A percentile compares a stretch with the other conserved stretches of the same genome.
phyloP scores from a whole-genome alignment of 2,797 vertebrate genomes.

The Micrastur ruficollis region DNA sequence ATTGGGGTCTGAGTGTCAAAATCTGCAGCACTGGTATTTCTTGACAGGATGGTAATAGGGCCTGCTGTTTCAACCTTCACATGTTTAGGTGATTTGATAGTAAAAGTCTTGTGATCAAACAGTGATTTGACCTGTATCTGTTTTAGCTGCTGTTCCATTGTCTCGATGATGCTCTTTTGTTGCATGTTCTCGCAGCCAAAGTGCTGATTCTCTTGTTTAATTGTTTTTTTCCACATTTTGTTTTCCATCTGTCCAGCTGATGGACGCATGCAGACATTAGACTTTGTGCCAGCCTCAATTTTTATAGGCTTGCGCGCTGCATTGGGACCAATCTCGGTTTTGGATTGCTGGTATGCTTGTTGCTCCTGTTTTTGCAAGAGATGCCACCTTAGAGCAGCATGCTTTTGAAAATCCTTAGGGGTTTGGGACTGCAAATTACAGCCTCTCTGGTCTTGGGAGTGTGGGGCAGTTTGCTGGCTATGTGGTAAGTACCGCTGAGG shows the following conservation, averaged over 20 bases:
- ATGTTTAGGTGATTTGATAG: constrained; percentile 85
- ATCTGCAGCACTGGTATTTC: constrained; percentile 76
- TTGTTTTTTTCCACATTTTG: constrained; percentile 74
- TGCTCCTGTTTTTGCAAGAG: constrained; percentile 89
- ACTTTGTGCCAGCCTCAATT: constrained; percentile 80
- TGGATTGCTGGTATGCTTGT: constrained; percentile 78
- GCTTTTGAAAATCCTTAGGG: constrained; percentile 84
- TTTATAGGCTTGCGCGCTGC: constrained; percentile 79
- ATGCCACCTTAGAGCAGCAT: constrained; percentile 89
- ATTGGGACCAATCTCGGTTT: constrained; percentile 64
- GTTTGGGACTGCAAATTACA: constrained; percentile 59
- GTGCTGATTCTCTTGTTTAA: constrained; percentile 77
- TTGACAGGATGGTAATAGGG: constrained; percentile 85
- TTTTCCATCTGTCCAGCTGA: constrained; percentile 67
- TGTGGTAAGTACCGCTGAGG: constrained; percentile 72
- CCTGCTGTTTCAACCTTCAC: constrained; percentile 92
- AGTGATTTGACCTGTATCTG: constrained; percentile 90
- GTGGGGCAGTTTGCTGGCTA: constrained; percentile 41
- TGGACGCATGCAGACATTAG: constrained; percentile 73
- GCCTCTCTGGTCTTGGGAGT: constrained; percentile 57
- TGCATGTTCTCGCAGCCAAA: constrained; percentile 67
- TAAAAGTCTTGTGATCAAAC: constrained; percentile 88
- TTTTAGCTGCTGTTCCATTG: constrained; percentile 93
- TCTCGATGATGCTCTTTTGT: constrained; percentile 89
- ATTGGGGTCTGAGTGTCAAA: constrained; percentile 69